Evolutionary conservation across 1,140 invertebrate species (phyloP).

Genomic region (Apocrypta bakeri): DNA sequence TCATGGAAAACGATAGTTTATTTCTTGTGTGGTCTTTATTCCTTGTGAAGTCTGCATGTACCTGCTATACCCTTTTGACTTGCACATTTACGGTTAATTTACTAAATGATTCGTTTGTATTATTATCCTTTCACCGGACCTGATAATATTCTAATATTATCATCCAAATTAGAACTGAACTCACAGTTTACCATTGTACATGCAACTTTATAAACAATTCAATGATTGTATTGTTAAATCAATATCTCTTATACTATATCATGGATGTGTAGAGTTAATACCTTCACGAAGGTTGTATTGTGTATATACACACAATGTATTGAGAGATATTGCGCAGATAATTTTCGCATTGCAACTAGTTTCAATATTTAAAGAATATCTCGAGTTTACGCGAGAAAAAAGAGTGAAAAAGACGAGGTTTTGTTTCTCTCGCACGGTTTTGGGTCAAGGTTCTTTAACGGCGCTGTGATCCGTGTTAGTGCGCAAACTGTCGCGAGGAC

Average conservation of each 20-base stretch:
- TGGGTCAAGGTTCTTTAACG: slow-evolving; percentile 37
- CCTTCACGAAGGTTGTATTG: background rate
- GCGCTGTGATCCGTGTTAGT: background rate
- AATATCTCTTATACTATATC: too few species aligned
- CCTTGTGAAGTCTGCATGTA: background rate
- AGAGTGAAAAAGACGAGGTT: background rate
- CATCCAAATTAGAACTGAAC: too few species aligned
- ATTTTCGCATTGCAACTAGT: background rate
- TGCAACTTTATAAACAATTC: too few species aligned
- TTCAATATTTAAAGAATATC: background rate
- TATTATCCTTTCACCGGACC: too few species aligned
- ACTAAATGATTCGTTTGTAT: too few species aligned
- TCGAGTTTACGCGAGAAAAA: background rate
- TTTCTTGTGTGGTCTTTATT: too few species aligned
- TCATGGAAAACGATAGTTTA: background rate
- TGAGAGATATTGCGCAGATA: background rate
- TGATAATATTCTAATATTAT: too few species aligned
- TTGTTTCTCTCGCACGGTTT: slow-evolving; percentile 26
- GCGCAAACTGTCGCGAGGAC: background rate
- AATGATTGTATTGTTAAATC: background rate
- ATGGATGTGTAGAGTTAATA: too few species aligned
- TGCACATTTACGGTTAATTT: too few species aligned
- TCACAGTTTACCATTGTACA: too few species aligned
- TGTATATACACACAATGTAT: background rate
- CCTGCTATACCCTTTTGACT: background rate